Base-by-base conservation (phyloP, 2,888 invertebrate species). In the Orchesella flavescens region DNA sequence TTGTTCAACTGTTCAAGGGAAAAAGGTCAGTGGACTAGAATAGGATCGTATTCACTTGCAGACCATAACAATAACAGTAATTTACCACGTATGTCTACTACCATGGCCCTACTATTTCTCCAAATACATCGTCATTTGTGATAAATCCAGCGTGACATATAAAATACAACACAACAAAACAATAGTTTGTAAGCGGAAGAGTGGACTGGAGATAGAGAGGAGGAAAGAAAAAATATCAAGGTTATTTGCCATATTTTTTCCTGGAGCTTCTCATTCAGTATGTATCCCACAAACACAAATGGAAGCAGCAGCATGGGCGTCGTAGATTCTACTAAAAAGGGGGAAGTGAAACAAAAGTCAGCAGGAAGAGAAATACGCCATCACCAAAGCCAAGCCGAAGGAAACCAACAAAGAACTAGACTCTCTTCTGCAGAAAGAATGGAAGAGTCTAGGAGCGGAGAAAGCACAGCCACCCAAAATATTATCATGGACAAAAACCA, bases 321-420 rank as follows among this genome's bases (percentile, higher is more conserved):
- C 46, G 68, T n/a, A n/a, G n/a, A 69, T 68, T 59, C 77, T 55
- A 71, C 71, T 63, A 65, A 71, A 72, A 79, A 72, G 72, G 66
- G 79, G 71, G 71, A 79, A 79, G 79, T 66, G 65, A 79, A 79
- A 73, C 79, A 73, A 66, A 72, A 72, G 79, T 79, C 79, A 79
- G 72, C 79, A 79, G 72, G 55, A 72, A 61, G 65, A 55, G 71
- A 72, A 79, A 79, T 79, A 69, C 44, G 65, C 17, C n/a, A n/a
- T n/a, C n/a, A n/a, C n/a, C n/a, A n/a, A n/a, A n/a, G n/a, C n/a
- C 46, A 49, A 21, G 21, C 43, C 4, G 21, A 1, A 49, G 53
- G 68, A 68, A 23, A 68, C 9, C 34, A 34, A 34, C 3, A 34
- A 34, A 34, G 75, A 55, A 66, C 49, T 53, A 19, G 59, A 69